Base-by-base conservation (phyloP, 2,797 vertebrate genomes). In the Gymnocypris eckloni region DNA sequence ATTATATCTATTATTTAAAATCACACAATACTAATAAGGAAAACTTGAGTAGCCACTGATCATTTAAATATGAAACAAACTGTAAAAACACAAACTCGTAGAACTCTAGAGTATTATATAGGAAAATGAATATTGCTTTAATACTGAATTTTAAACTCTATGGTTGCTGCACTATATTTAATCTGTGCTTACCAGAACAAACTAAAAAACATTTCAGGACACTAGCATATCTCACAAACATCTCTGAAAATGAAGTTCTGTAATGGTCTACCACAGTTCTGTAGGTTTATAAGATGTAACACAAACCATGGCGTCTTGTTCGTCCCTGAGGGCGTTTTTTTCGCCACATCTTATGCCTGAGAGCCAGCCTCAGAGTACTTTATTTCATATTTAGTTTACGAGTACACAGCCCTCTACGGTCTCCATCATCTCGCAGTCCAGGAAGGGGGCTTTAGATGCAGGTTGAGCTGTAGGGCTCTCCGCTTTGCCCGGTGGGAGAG, bases 341-440 rank as follows among this genome's bases (percentile, higher is more conserved):
- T 86, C 86, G 1, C 66, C 91, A 66, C 43, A 48, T 52, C 52
- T 43, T 70, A 20, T 52, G 64, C 73, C 86, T 87, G 87, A 86
- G 87, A 86, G 54, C 86, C 87, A 88, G 87, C 91, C 92, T 92
- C 92, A 83, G 90, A 87, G 81, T 91, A 85, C 88, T 87, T 90
- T 39, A 6, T 22, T 89, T 81, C 70, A 71, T 83, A 82, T 91
- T 95, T 94, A 99, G 93, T 98, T 99, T 83, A 99, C 98, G 90
- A 99, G 93, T 88, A 99, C 98, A 0, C 97, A 99, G 69, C 98
- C 98, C 92, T 99, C 98, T 88, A 98, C 97, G 0, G 97, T 97
- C 91, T 99, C 98, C 96, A 98, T 97, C 97, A 98, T 98, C 91
- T 99, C 98, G 69, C 97, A 97, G 87, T 98, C 98, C 71, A 98